A percentile compares a stretch with the other conserved stretches of the same genome.
phyloP scores from a whole-genome alignment of 1,140 invertebrate species.

The Leptinotarsa undecemlineata region DNA sequence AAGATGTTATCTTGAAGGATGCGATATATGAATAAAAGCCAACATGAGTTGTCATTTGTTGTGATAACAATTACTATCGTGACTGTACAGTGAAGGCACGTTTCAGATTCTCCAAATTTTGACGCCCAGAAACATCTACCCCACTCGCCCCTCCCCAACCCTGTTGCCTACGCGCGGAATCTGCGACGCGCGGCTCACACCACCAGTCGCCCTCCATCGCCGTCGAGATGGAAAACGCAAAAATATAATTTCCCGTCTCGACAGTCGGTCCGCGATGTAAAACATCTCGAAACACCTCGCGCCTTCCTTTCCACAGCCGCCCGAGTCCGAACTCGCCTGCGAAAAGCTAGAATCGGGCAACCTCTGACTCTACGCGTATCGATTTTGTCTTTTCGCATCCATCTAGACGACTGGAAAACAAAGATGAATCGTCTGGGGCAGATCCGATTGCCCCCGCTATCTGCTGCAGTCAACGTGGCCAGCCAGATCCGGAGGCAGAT shows the following conservation, averaged over 20 bases:
- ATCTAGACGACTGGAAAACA: constrained; percentile 3
- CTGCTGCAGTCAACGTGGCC: constrained; percentile 75
- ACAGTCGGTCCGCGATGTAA: not conserved
- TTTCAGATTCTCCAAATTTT: too few relatives aligned
- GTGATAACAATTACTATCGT: too few relatives aligned
- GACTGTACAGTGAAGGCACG: too few relatives aligned
- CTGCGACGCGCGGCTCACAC: constrained; percentile 39
- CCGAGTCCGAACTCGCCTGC: not conserved
- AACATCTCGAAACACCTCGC: not conserved
- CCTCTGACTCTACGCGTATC: not conserved
- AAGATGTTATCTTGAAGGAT: too few relatives aligned
- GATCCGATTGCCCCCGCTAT: constrained; percentile 69
- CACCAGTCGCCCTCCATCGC: constrained; percentile 38
- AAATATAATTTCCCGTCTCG: constrained; percentile 33
- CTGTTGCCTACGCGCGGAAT: constrained; percentile 19
- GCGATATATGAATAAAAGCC: too few relatives aligned
- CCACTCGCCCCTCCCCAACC: not conserved
- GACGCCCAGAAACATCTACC: too few relatives aligned
- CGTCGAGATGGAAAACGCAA: constrained; percentile 46
- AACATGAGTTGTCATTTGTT: too few relatives aligned
- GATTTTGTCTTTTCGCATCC: not conserved
- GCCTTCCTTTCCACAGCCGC: not conserved
- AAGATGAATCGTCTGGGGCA: constrained; percentile 64
- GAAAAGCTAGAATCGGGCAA: not conserved
- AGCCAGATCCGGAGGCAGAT: constrained; percentile 78